Evolutionary conservation across 1,140 invertebrate species (phyloP).

Genomic region (Trissolcus basalis): DNA sequence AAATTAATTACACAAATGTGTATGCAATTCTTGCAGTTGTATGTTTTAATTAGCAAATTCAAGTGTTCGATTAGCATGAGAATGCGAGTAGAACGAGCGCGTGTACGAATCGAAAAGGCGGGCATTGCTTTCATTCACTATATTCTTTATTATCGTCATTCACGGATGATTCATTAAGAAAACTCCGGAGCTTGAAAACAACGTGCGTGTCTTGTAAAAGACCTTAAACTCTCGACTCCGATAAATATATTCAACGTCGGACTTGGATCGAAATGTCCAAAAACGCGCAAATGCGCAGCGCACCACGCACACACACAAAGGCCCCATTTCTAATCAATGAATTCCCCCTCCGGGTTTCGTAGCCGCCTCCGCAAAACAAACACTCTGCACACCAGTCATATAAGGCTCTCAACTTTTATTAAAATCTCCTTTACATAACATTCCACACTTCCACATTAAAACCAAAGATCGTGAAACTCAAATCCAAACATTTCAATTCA

Average conservation of each 20-base stretch:
- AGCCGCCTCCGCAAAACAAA: not conserved
- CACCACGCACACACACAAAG: not conserved
- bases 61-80: too few relatives aligned
- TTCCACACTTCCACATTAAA: not conserved
- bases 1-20: too few relatives aligned
- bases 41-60: too few relatives aligned
- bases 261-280: not conserved
- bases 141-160: not conserved
- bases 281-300: not conserved
- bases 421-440: constrained; percentile 1
- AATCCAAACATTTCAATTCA: too few relatives aligned
- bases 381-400: not conserved
- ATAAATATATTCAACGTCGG: not conserved
- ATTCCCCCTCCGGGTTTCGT: not conserved
- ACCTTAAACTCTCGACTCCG: not conserved
- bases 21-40: too few relatives aligned
- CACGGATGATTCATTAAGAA: constrained; percentile 3
- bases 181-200: not conserved
- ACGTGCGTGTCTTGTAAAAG: not conserved
- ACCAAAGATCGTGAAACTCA: too few relatives aligned
- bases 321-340: constrained; percentile 6
- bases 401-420: constrained; percentile 1
- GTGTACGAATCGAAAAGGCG: too few relatives aligned
- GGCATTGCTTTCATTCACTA: not conserved
- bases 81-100: too few relatives aligned